Evolutionary conservation across 2,888 invertebrate species (phyloP).

Genomic region (Apomyelois bistriatella): DNA sequence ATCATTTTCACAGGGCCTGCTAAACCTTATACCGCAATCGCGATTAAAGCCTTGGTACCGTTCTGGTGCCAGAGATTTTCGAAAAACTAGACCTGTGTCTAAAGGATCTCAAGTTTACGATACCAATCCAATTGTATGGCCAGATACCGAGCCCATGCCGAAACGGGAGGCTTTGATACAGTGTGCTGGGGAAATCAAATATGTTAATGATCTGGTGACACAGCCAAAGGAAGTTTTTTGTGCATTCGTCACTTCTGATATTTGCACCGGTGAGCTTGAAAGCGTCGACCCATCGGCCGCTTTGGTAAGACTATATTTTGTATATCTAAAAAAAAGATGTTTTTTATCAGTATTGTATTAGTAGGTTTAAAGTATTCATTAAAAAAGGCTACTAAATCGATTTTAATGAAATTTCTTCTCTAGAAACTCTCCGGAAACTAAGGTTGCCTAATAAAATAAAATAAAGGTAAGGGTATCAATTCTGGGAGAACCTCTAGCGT

Average conservation of each 20-base stretch:
- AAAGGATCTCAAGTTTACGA: constrained; percentile 82
- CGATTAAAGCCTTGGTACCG: constrained; percentile 62
- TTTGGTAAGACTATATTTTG: constrained; percentile 64
- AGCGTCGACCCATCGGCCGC: constrained; percentile 82
- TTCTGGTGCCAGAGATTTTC: constrained; percentile 67
- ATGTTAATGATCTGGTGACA: constrained; percentile 81
- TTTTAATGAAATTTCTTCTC: too few species aligned
- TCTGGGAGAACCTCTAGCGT: too few species aligned
- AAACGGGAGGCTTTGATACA: constrained; percentile 82
- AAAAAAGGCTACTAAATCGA: too few species aligned
- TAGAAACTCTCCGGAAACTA: too few species aligned
- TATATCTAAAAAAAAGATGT: too few species aligned
- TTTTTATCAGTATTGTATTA: too few species aligned
- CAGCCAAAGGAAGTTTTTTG: constrained; percentile 82
- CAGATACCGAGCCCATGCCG: constrained; percentile 82
- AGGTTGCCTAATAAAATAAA: too few species aligned
- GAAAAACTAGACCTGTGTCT: constrained; percentile 80
- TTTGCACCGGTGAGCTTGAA: constrained; percentile 78
- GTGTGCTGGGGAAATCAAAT: constrained; percentile 84
- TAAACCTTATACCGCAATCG: constrained; percentile 68
- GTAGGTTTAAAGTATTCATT: too few species aligned
- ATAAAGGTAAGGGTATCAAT: too few species aligned
- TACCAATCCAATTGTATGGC: constrained; percentile 82
- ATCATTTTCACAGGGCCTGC: constrained; percentile 71
- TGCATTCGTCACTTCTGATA: constrained; percentile 80